A percentile compares a stretch with the other conserved stretches of the same genome.
Evolutionary conservation across 2,797 vertebrate species (phyloP).

Genomic region (Enteromius afrohamiltoni): DNA sequence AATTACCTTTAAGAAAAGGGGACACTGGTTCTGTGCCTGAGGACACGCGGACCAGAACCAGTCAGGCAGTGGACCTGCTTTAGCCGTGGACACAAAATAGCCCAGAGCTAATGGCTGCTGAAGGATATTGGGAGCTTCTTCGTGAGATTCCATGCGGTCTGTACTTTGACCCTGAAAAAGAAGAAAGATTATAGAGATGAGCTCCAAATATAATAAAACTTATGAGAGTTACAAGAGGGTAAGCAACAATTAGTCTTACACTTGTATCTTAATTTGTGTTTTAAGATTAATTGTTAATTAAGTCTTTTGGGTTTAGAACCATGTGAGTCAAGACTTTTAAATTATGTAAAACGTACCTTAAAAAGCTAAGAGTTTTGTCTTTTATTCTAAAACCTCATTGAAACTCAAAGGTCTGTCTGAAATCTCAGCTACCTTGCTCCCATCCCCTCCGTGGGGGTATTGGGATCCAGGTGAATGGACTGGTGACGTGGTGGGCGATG

Average conservation of each 20-base stretch:
- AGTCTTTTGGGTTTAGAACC: neutral
- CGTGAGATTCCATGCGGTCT: slow-evolving; percentile 93
- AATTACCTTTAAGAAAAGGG: slow-evolving; percentile 94
- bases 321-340: neutral
- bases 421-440: slow-evolving; percentile 85
- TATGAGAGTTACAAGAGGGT: neutral
- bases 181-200: neutral
- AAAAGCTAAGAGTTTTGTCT: neutral
- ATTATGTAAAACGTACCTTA: neutral
- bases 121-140: slow-evolving; percentile 95
- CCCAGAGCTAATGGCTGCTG: slow-evolving; percentile 96
- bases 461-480: slow-evolving; percentile 96
- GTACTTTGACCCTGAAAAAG: slow-evolving; percentile 87
- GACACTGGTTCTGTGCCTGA: slow-evolving; percentile 99
- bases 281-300: neutral
- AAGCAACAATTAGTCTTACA: neutral
- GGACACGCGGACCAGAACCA: slow-evolving; percentile 99
- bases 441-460: slow-evolving; percentile 92
- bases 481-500: slow-evolving; percentile 90
- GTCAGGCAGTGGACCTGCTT: slow-evolving; percentile 94
- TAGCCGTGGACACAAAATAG: slow-evolving; percentile 96
- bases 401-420: no score
- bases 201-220: neutral
- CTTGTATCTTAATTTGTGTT: neutral
- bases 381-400: neutral